phyloP scores from a whole-genome alignment of 2,797 vertebrate genomes.

The Helostoma temminkii region DNA sequence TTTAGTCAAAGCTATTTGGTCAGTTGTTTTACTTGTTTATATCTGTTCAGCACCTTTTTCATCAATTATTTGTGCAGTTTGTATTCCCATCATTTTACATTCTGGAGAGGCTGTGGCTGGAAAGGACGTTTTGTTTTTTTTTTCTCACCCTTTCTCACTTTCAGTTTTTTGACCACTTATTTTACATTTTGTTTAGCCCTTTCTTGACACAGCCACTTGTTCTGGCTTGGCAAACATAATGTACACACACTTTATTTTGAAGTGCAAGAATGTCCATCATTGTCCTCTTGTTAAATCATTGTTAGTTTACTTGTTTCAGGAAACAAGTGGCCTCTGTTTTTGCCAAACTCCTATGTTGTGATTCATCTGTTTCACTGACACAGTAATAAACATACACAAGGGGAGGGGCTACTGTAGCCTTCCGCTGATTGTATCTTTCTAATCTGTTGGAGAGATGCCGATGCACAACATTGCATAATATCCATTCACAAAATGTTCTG shows the following conservation, averaged over 20 bases:
- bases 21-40: conserved; percentile 53
- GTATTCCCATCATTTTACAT: conserved; percentile 37
- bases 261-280: conserved; percentile 58
- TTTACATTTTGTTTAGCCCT: conserved; percentile 11
- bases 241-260: conserved; percentile 44
- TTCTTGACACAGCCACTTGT: conserved; percentile 11
- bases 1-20: conserved; percentile 51
- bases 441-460: conserved; percentile 36
- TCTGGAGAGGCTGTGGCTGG: too few relatives aligned
- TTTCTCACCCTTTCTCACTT: neutral
- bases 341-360: conserved; percentile 31
- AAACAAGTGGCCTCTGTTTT: conserved; percentile 47
- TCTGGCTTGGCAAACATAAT: conserved; percentile 20
- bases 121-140: too few relatives aligned
- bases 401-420: conserved; percentile 39
- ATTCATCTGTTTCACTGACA: conserved; percentile 59
- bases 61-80: conserved; percentile 33
- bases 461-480: conserved; percentile 47
- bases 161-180: conserved; percentile 2
- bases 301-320: conserved; percentile 41
- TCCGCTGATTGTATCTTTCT: conserved; percentile 71
- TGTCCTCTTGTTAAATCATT: conserved; percentile 54
- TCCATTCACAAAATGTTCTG: conserved; percentile 67
- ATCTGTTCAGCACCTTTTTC: conserved; percentile 26
- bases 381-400: conserved; percentile 60